Percentiles rank a stretch among this genome's conserved stretches.
Evolutionary conservation across 2,888 invertebrate species (phyloP).

Genomic region (Muscina levida): DNA sequence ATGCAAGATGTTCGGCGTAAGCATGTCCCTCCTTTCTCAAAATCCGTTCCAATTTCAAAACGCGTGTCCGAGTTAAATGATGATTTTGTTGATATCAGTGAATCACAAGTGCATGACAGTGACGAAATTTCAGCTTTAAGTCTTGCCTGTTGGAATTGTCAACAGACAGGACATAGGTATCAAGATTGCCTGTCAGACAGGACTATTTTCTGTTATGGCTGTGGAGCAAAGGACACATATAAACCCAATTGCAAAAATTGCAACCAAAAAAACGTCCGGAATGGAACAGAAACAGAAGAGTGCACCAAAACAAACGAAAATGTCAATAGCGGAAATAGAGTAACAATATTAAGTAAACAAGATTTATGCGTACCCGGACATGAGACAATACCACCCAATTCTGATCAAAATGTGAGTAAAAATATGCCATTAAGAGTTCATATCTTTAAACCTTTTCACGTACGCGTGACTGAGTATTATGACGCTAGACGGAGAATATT

Average conservation of each 20-base stretch:
- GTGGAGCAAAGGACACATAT: slow-evolving; percentile 5
- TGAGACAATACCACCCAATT: not conserved
- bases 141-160: slow-evolving; percentile 39
- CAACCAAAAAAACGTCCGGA: slow-evolving; percentile 28
- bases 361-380: not conserved
- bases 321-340: not conserved
- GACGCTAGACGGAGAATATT: not conserved
- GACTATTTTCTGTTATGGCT: slow-evolving; percentile 35
- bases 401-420: not conserved
- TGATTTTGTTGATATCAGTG: not conserved
- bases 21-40: not conserved
- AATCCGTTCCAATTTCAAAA: not conserved
- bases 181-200: slow-evolving; percentile 30
- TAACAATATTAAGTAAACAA: not conserved
- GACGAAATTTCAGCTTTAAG: slow-evolving; percentile 7
- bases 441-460: slow-evolving; percentile 25
- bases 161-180: slow-evolving; percentile 14
- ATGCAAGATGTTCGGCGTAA: slow-evolving; percentile 29
- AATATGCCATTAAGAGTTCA: not conserved
- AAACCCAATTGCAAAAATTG: slow-evolving; percentile 29
- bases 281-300: not conserved
- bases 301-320: not conserved
- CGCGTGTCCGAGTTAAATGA: not conserved
- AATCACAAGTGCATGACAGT: not conserved
- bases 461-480: slow-evolving; percentile 19